Conservation (phyloP, 2,888 invertebrate genomes). For the Mycalesis mineus region DNA sequence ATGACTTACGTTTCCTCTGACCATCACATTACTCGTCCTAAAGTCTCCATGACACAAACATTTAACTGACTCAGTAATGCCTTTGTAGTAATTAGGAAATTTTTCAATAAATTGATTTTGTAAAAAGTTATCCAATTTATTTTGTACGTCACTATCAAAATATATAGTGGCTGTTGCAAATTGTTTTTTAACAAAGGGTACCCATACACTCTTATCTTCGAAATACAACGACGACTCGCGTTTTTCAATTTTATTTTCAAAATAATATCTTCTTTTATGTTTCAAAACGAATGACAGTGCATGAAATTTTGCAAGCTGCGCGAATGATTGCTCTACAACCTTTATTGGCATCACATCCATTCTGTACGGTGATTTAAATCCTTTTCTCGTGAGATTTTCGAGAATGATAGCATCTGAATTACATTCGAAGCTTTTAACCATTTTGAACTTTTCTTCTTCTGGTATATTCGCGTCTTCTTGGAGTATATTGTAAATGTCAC, state of each 20-base stretch:
- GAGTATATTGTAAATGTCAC: slow-evolving; percentile 32
- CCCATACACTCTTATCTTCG: slow-evolving; percentile 32
- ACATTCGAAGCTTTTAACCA: slow-evolving; percentile 38
- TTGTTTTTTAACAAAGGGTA: slow-evolving; percentile 33
- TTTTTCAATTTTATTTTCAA: slow-evolving; percentile 33
- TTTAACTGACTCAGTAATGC: slow-evolving; percentile 22
- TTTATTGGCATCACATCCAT: slow-evolving; percentile 34
- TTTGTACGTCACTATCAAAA: slow-evolving; percentile 32
- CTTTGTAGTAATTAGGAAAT: slow-evolving; percentile 32
- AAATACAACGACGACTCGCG: slow-evolving; percentile 29
- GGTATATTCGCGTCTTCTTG: slow-evolving; percentile 41
- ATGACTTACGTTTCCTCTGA: slow-evolving; percentile 37
- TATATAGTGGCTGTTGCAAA: slow-evolving; percentile 28
- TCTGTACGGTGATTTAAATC: slow-evolving; percentile 35
- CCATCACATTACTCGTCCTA: slow-evolving; percentile 40
- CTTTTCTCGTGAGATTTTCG: slow-evolving; percentile 44
- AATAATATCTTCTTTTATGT: slow-evolving; percentile 31
- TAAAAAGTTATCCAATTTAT: slow-evolving; percentile 29
- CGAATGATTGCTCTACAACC: slow-evolving; percentile 36
- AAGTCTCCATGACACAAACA: slow-evolving; percentile 46
- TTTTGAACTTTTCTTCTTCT: slow-evolving; percentile 36
- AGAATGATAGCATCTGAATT: slow-evolving; percentile 43
- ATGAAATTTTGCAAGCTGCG: slow-evolving; percentile 40
- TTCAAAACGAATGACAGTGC: slow-evolving; percentile 37
- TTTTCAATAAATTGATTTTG: slow-evolving; percentile 22